Evolutionary conservation across 1,140 invertebrate species (phyloP).

Genomic region (Pseudomyrmex cubaensis): DNA sequence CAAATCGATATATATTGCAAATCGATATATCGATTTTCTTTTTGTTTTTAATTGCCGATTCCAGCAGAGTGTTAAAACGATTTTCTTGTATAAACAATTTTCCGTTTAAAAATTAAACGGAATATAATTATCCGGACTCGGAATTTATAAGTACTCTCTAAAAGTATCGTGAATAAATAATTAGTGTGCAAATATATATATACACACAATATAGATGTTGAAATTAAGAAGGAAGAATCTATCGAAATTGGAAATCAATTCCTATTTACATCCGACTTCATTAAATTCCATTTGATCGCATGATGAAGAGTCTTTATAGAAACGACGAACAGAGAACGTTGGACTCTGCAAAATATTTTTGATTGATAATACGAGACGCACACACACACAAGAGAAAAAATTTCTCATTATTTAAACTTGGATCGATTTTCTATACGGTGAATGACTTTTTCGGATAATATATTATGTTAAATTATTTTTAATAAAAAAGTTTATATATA

Average conservation of each 20-base stretch:
- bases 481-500: neutral
- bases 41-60: too few species aligned
- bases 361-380: slow-evolving; percentile 8
- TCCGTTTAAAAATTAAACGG: too few species aligned
- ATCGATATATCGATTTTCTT: too few species aligned
- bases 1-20: too few species aligned
- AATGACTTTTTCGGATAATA: neutral
- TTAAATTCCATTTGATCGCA: slow-evolving; percentile 41
- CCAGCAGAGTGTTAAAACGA: too few species aligned
- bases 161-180: too few species aligned
- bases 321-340: slow-evolving; percentile 19
- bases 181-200: too few species aligned
- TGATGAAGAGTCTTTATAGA: slow-evolving; percentile 30
- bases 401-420: neutral
- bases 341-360: slow-evolving; percentile 8
- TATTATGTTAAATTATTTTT: neutral
- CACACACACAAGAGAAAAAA: neutral
- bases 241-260: slow-evolving; percentile 42
- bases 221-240: slow-evolving; percentile 14
- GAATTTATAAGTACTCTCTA: too few species aligned
- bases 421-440: neutral
- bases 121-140: too few species aligned
- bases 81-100: too few species aligned
- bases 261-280: slow-evolving; percentile 45
- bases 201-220: neutral